Evolutionary conservation across 2,888 invertebrate genomes (phyloP), one percentile per base, ranked within the genome.

Genomic region (Campoplex nolae): DNA sequence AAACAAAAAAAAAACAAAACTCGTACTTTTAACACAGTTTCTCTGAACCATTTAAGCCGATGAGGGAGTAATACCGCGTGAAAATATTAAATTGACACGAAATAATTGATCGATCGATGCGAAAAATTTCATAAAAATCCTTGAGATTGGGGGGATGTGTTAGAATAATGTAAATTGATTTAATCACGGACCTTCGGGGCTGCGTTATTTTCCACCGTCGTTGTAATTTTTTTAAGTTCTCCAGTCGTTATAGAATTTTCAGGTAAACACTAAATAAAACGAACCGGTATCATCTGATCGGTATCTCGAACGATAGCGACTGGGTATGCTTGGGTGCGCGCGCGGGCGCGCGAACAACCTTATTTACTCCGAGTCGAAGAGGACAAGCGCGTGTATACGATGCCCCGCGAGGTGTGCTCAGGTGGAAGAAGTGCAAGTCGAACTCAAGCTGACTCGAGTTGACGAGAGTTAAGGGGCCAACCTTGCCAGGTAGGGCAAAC

Each of bases 401-500:
- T 51, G 42, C 38, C 56, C 32, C 76, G 76, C 3, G 67, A 13
- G 23, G 23, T 23, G 23, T 48, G 67, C 28, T 51, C 62, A 51
- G 28, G 45, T 54, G 68, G 67, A 67, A 82, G 16, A 62, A 78
- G 82, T 74, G 82, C 78, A 78, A 81, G 45, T 73, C 65, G 77
- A 77, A 73, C 68, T 68, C 51, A 45, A 54, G 77, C 65, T 32
- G 68, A n/a, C 56, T 58, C 73, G 74, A 23, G 42, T 78, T 71
- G 77, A 62, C 65, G 71, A 48, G 70, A 28, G 82, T 84, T 78
- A 82, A 84, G 82, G 85, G 88, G 86, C 89, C 90, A 90, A 90
- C 90, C 91, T 91, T 89, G 91, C 91, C 90, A 90, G 91, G 79
- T 91, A 92, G 92, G 91, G 89, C 91, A 87, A 92, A 90, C 91